Percentiles rank a stretch among this genome's conserved stretches.
Evolutionary conservation across 2,113 vertebrate species (phyloP).

Genomic region (Bombycilla garrulus): DNA sequence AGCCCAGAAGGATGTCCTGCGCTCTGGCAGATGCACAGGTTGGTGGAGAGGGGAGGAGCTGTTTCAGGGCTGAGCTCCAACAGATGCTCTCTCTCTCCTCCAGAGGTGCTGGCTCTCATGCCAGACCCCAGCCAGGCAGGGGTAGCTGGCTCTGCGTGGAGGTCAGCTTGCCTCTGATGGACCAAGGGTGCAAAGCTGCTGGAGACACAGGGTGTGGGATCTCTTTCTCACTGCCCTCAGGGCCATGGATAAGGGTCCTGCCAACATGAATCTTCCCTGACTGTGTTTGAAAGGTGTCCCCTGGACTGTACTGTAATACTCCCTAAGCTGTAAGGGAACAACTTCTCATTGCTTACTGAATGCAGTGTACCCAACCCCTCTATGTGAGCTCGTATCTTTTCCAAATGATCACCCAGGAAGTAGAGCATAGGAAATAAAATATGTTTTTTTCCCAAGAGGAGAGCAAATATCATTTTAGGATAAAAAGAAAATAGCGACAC

Average conservation of each 20-base stretch:
- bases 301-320: neutral
- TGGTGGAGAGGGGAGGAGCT: neutral
- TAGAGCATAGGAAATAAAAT: neutral
- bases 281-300: neutral
- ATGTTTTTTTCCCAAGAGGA: neutral
- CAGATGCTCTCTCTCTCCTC: neutral
- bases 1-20: neutral
- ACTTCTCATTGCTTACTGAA: neutral
- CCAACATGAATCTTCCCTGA: neutral
- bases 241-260: neutral
- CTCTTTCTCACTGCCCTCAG: neutral
- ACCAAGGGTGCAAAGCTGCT: neutral
- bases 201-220: neutral
- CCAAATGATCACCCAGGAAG: neutral
- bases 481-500: neutral
- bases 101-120: neutral
- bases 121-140: neutral
- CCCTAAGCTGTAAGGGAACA: neutral
- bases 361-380: neutral
- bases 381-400: neutral
- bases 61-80: neutral
- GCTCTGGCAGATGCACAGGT: neutral
- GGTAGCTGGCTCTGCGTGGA: rapidly evolving
- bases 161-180: neutral
- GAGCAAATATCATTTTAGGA: neutral